Base-by-base conservation (phyloP, 2,113 vertebrate genomes). In the Myrmecophaga tridactyla region DNA sequence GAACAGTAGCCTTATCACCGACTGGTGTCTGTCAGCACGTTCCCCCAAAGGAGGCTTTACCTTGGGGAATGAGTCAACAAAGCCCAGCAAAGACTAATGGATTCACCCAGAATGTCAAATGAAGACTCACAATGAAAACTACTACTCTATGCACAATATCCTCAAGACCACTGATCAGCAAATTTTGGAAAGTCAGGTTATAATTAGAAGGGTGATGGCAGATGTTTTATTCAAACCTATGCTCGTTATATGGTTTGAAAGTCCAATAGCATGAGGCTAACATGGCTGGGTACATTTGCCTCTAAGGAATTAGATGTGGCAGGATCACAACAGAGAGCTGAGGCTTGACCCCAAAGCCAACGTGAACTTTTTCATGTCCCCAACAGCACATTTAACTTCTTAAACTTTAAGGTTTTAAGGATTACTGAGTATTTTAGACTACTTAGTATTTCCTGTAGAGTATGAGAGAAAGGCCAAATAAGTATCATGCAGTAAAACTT, bases 171-270 rank as follows among this genome's bases (percentile, higher is more conserved):
- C 65, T 75, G 81, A 92, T 31, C 41, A 88, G 62, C 46, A 89
- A 46, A 20, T 92, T 96, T 60, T 82, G 41, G 60, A 70, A 96
- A 96, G 80, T 39, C 83, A 90, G 73, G 75, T 75, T 94, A 53
- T 86, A 93, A 89, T 94, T 96, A 89, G 62, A 94, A 86, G 36
- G 60, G 72, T 72, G 46, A 46, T 53, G 43, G 67, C 23, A 65
- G 75, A 92, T 91, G 67, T 91, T 75, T 85, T 21, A 93, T 72
- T 86, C 43, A 91, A 58, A 82, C 36, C 17, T 46, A 69, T 94
- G 20, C 77, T 69, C 36, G 27, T 87, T 95, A 70, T 82, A 67
- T 62, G 75, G 39, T 86, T 95, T 77, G 76, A 86, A 76, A 70
- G 51, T 92, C 94, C 78, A 77, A 83, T 81, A 92, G 46, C 70